Conservation (phyloP, 2,888 invertebrate genomes). For the Tigriopus californicus region DNA sequence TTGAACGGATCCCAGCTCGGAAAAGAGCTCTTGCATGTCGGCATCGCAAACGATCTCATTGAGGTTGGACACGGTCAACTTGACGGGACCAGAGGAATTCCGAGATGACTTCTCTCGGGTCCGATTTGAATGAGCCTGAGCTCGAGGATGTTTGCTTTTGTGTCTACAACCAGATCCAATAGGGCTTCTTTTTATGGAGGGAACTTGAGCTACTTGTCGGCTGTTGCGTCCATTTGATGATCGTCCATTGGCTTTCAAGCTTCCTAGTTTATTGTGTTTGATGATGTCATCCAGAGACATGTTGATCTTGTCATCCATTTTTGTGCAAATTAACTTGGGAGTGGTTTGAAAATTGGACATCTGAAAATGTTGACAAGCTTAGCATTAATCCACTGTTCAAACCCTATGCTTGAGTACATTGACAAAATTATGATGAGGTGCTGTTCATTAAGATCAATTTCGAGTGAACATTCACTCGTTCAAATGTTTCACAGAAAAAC, state of each 20-base stretch:
- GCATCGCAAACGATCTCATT: slow-evolving; percentile 94
- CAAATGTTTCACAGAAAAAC: too few species aligned
- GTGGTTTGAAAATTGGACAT: too few species aligned
- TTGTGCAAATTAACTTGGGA: too few species aligned
- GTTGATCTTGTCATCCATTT: slow-evolving; percentile 89
- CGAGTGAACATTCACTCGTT: too few species aligned
- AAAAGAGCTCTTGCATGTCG: slow-evolving; percentile 84
- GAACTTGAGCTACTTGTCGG: slow-evolving; percentile 22
- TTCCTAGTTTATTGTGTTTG: slow-evolving; percentile 42
- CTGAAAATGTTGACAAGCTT: too few species aligned
- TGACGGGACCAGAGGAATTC: slow-evolving; percentile 44
- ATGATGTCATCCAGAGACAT: slow-evolving; percentile 95
- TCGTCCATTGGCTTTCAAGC: slow-evolving; percentile 38
- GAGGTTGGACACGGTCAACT: slow-evolving; percentile 83
- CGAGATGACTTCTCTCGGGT: slow-evolving; percentile 89
- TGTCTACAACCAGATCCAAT: slow-evolving; percentile 30
- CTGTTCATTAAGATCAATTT: too few species aligned
- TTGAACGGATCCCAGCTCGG: slow-evolving; percentile 84
- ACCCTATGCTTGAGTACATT: too few species aligned
- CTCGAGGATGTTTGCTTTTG: slow-evolving; percentile 39
- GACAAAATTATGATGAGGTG: too few species aligned
- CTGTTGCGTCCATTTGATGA: slow-evolving; percentile 29
- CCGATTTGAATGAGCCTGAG: slow-evolving; percentile 88
- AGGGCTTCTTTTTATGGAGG: slow-evolving; percentile 29
- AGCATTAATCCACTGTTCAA: too few species aligned